phyloP scores from a whole-genome alignment of 2,797 vertebrate genomes.

The Oreortyx pictus region DNA sequence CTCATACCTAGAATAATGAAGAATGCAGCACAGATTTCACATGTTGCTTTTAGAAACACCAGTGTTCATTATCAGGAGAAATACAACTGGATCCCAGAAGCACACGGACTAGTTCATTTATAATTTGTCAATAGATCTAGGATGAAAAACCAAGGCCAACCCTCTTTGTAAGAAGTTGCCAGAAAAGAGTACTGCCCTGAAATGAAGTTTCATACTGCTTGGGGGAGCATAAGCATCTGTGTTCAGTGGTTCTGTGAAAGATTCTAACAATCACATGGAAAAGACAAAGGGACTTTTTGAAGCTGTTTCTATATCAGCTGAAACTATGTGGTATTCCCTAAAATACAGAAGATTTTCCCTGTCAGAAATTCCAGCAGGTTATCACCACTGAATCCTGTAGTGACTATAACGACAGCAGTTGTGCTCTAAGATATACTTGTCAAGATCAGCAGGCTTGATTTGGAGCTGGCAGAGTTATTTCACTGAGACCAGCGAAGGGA shows the following conservation, averaged over 20 bases:
- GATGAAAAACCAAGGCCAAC: neutral
- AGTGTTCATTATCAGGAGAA: neutral
- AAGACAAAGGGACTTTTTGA: neutral
- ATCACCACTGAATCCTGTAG: neutral
- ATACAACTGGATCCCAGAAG: neutral
- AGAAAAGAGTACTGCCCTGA: neutral
- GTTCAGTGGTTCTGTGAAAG: neutral
- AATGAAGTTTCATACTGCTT: neutral
- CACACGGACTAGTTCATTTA: neutral
- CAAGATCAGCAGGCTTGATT: fast-evolving
- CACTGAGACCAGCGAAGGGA: neutral
- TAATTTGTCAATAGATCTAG: neutral
- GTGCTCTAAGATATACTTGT: neutral
- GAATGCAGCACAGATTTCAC: neutral
- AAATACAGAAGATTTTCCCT: neutral
- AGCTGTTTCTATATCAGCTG: neutral
- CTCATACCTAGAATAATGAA: neutral
- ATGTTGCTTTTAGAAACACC: neutral
- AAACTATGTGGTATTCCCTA: neutral
- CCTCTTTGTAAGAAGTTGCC: neutral
- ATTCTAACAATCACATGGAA: neutral
- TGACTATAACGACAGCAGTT: neutral
- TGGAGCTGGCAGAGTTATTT: neutral
- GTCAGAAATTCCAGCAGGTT: neutral
- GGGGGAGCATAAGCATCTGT: fast-evolving